Percentiles rank a stretch among this genome's conserved stretches.
These are phyloP conservation scores for Polydesmus complanatus DNA, from an alignment of 2,888 invertebrate genomes.

Conservation along the genomic window DNA sequence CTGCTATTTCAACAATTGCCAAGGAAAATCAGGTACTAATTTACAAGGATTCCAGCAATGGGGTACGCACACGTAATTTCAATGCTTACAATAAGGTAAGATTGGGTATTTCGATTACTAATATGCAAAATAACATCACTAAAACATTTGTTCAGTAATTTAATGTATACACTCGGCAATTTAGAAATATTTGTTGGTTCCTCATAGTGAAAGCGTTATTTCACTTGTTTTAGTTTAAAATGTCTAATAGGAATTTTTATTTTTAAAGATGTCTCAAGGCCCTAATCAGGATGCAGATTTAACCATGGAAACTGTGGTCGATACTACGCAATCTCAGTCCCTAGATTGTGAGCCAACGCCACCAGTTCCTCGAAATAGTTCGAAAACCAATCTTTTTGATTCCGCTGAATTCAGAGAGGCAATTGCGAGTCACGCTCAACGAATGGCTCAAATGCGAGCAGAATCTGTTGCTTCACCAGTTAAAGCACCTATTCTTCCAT, in stretches of 20 bases:
- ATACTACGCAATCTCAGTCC: constrained; percentile 43
- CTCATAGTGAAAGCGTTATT: not conserved
- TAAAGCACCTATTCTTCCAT: not conserved
- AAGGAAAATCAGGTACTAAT: constrained; percentile 86
- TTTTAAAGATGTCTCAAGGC: constrained; percentile 18
- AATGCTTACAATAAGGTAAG: constrained; percentile 87
- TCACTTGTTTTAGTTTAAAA: not conserved
- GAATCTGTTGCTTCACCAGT: not conserved
- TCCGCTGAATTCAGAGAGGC: constrained; percentile 37
- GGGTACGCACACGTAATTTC: constrained; percentile 57
- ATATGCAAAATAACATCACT: no score
- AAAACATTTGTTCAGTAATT: no score
- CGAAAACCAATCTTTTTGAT: constrained; percentile 73
- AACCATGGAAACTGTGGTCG: constrained; percentile 46
- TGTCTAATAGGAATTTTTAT: not conserved
- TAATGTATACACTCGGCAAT: no score
- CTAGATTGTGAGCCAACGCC: constrained; percentile 89
- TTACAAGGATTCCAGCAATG: constrained; percentile 82
- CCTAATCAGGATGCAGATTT: constrained; percentile 54
- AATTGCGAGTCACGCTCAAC: constrained; percentile 13
- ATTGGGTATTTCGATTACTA: no score
- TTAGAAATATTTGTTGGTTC: not conserved
- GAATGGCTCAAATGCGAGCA: constrained; percentile 1
- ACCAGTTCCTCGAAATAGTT: constrained; percentile 43
- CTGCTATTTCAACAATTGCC: constrained; percentile 41